Evolutionary conservation across 1,140 invertebrate species (phyloP), one percentile per base, ranked within the genome.

Genomic region (Caenorhabditis briggsae): DNA sequence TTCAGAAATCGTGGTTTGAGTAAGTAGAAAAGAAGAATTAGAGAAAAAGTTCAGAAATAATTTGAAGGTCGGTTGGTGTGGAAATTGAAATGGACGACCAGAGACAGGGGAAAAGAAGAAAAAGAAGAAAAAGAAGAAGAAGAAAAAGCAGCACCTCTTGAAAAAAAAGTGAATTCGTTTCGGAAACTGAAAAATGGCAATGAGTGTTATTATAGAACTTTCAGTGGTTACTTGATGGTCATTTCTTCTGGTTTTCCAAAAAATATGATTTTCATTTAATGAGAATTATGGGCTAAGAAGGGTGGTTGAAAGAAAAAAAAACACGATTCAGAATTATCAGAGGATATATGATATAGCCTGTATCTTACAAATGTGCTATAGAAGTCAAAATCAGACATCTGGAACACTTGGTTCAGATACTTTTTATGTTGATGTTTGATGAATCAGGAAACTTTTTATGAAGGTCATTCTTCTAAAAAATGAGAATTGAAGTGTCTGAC

Each of bases 101-200:
- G 41, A 70, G 23, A 70, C 12, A 5, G 41, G 64, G 9, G 25
- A 64, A 64, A 64, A 11, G 33, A n/a, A 18, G n/a, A 18, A n/a
- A 64, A 25, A 64, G 61, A 64, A 70, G 64, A 46, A 46, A 14
- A 46, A 70, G 64, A 70, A 70, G n/a, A 25, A 64, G 61, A 64
- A 70, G 64, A 46, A 46, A 14, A 46, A 70, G 64, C 46, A 70
- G 64, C 64, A 70, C 64, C 56, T 59, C 56, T 70, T 70, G 33
- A 70, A 70, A 70, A 43, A 43, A n/a, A 25, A 25, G 14, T 43
- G 41, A 70, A 70, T 70, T 33, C 23, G 20, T 64, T 64, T 64
- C 18, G 11, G 64, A 70, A 14, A 70, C 41, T 43, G 64, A 70
- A 70, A 70, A 43, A 43, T 14, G 9, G 23, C 43, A 23, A 18